Conservation (phyloP, 2,888 invertebrate species). For the Dryomyza anilis region DNA sequence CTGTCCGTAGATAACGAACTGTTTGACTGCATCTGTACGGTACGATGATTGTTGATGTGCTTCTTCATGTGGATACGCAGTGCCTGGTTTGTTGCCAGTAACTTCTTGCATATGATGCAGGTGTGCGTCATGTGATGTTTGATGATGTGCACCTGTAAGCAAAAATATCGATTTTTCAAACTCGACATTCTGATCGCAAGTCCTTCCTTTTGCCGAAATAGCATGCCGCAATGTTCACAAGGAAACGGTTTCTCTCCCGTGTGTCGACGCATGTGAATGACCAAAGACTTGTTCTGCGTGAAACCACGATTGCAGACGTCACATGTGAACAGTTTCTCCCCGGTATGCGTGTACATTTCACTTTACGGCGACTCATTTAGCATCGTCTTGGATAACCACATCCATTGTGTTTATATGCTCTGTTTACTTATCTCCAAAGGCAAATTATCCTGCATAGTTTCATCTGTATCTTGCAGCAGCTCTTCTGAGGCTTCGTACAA, state of each 20-base stretch:
- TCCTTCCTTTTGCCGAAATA: conserved; percentile 54
- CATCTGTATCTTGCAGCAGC: not conserved
- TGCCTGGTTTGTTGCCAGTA: conserved; percentile 43
- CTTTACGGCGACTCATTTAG: conserved; percentile 53
- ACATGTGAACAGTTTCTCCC: conserved; percentile 51
- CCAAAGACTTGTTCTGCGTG: conserved; percentile 52
- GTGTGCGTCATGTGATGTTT: conserved; percentile 45
- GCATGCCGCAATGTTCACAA: conserved; percentile 49
- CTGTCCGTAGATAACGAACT: not conserved
- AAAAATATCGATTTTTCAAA: too few species aligned
- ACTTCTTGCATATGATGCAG: conserved; percentile 46
- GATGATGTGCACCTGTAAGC: conserved; percentile 47
- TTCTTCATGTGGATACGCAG: conserved; percentile 47
- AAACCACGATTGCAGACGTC: conserved; percentile 49
- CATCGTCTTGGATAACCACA: conserved; percentile 16
- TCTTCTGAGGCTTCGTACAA: conserved; percentile 8
- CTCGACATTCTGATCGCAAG: conserved; percentile 50
- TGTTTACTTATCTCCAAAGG: too few species aligned
- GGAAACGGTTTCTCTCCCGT: conserved; percentile 54
- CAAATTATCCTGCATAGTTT: not conserved
- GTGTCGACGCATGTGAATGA: conserved; percentile 52
- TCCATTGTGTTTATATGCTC: not conserved
- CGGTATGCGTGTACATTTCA: conserved; percentile 53
- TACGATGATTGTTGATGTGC: conserved; percentile 37
- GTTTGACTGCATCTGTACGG: conserved; percentile 3